Evolutionary conservation across 2,888 invertebrate species (phyloP), one percentile per base, ranked within the genome.

Genomic region (Nomada lathburiana): DNA sequence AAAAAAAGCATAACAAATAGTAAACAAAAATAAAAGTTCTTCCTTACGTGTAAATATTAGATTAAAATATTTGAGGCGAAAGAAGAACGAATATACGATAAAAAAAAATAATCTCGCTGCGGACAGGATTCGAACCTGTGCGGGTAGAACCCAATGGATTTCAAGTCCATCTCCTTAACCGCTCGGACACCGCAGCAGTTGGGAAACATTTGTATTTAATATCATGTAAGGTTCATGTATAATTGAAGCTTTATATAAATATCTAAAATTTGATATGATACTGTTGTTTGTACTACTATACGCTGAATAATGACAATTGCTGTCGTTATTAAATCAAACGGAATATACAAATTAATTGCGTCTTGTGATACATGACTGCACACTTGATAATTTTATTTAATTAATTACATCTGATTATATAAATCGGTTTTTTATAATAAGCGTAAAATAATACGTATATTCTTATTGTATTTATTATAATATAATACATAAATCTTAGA

Each of bases 101-200:
- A 60, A 77, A 57, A 57, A 70, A 64, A 81, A 79, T 73, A 67
- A 65, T 78, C 83, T 89, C 93, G 93, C 93, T 93, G 93, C 93
- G 93, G 92, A 93, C 93, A 93, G 93, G 93, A 93, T 93, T 93
- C 93, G 93, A 93, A 93, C 93, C 93, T 93, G 93, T 91, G 93
- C 93, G 93, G 93, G 93, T 92, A 93, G 85, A 93, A 93, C 93
- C 93, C 93, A 93, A 92, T 93, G 93, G 93, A 93, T 93, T 93
- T 93, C 93, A 93, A 93, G 93, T 93, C 93, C 93, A 93, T 92
- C 93, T 92, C 93, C 93, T 93, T 93, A 93, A 93, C 93, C 93
- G 90, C 93, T 93, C 93, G 93, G 93, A 93, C 93, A 93, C 93
- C 93, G 93, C 93, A 93, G 93, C 93, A 85, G 71, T 80, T 88